Evolutionary conservation across 2,113 vertebrate genomes (phyloP).

Genomic region (Heterotilapia buettikoferi): DNA sequence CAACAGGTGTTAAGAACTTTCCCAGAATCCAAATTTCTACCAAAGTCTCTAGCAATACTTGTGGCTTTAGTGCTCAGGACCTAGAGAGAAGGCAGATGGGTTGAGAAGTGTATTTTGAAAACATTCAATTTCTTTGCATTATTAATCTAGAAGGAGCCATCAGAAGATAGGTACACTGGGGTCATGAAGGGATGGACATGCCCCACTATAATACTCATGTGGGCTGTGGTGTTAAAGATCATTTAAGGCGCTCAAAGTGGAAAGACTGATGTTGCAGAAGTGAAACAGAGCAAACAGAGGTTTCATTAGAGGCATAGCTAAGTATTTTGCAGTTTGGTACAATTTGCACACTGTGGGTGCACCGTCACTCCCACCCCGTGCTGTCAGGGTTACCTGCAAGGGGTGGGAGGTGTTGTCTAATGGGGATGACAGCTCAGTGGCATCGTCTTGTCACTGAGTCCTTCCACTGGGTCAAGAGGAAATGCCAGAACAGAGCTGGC

Average conservation of each 20-base stretch:
- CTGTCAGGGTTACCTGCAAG: background rate
- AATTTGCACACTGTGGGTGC: background rate
- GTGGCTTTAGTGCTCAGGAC: background rate
- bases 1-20: background rate
- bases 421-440: background rate
- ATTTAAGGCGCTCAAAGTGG: background rate
- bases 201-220: background rate
- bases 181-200: background rate
- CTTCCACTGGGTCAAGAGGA: background rate
- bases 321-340: background rate
- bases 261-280: background rate
- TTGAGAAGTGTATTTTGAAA: background rate
- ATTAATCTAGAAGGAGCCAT: background rate
- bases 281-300: background rate
- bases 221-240: background rate
- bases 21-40: background rate
- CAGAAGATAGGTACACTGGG: background rate
- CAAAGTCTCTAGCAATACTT: background rate
- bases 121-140: background rate
- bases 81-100: background rate
- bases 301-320: background rate
- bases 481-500: background rate
- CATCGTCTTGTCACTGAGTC: background rate
- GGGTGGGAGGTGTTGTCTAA: background rate
- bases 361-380: background rate